phyloP scores from a whole-genome alignment of 23 tunicate species.

The Corella eumyota region DNA sequence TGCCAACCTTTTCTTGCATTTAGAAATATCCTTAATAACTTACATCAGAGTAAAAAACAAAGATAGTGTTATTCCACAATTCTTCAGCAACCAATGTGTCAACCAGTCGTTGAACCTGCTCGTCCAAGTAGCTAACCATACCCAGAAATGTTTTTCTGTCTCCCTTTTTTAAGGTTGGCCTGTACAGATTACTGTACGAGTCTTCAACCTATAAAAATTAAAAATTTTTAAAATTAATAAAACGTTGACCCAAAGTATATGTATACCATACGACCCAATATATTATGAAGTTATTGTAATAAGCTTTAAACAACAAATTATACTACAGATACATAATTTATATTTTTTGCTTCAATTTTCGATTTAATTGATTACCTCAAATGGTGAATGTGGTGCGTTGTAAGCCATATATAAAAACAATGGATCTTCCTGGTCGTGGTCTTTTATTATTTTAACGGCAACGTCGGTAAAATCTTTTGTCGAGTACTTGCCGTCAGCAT shows the following conservation, averaged over 20 bases:
- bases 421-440: constrained; percentile 9
- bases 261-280: no score
- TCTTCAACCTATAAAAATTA: constrained; percentile 1
- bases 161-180: constrained; percentile 2
- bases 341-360: no score
- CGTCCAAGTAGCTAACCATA: constrained; percentile 38
- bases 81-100: not conserved
- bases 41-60: constrained; percentile 32
- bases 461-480: constrained; percentile 38
- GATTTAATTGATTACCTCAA: constrained; percentile 28
- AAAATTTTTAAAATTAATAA: no score
- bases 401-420: constrained; percentile 42
- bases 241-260: no score
- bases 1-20: no score
- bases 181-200: constrained; percentile 14
- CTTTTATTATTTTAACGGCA: constrained; percentile 27
- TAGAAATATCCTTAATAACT: no score
- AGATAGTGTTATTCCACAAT: constrained; percentile 24
- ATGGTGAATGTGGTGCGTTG: constrained; percentile 57
- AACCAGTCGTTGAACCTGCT: constrained; percentile 17
- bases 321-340: no score
- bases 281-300: no score
- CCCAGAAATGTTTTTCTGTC: constrained; percentile 32
- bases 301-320: no score
- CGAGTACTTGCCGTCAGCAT: constrained; percentile 11